Evolutionary conservation across 2,113 vertebrate genomes (phyloP).

Genomic region (Alouatta palliata): DNA sequence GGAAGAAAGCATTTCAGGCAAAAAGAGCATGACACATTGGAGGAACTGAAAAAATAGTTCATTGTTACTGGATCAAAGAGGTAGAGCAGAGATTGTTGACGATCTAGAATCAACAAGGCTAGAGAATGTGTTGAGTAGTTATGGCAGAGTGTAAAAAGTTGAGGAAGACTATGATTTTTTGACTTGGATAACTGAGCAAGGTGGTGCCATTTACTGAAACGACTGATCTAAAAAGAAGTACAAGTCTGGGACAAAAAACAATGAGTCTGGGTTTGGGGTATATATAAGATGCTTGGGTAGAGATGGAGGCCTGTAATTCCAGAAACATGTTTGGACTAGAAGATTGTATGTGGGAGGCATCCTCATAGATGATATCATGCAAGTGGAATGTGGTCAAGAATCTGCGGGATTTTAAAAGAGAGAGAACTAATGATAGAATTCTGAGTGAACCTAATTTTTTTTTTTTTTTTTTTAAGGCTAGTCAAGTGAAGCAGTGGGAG

Average conservation of each 20-base stretch:
- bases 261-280: neutral
- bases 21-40: neutral
- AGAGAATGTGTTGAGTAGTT: neutral
- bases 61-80: neutral
- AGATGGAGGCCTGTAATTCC: neutral
- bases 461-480: conserved; percentile 17
- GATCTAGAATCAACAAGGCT: neutral
- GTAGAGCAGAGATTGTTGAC: neutral
- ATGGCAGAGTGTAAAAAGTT: neutral
- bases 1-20: neutral
- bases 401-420: neutral
- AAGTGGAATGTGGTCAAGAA: neutral
- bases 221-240: neutral
- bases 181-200: neutral
- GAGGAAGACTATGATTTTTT: conserved; percentile 11
- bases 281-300: neutral
- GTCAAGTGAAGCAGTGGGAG: too few relatives aligned
- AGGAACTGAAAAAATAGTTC: neutral
- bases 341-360: conserved; percentile 4
- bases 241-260: neutral
- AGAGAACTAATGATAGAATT: neutral
- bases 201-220: neutral
- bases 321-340: neutral
- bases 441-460: neutral
- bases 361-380: neutral